Evolutionary conservation across 1,140 invertebrate species (phyloP).

Genomic region (Temnothorax nylanderi): DNA sequence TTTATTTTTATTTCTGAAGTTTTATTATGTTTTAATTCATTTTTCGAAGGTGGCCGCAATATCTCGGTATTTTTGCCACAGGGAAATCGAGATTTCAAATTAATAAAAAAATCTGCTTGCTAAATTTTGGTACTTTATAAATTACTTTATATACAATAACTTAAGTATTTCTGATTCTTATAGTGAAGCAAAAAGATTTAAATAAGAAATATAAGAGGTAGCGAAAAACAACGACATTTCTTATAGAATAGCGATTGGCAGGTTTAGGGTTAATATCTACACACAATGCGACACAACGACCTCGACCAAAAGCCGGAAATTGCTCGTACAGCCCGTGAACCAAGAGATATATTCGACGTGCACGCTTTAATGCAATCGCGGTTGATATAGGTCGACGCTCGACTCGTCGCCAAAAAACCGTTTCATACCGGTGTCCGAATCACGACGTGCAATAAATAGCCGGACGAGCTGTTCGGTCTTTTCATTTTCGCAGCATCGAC

Average conservation of each 20-base stretch:
- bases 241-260: neutral
- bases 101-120: neutral
- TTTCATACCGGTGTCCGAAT: constrained; percentile 18
- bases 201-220: neutral
- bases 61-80: neutral
- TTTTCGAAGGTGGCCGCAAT: neutral
- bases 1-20: neutral
- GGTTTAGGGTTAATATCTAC: constrained; percentile 17
- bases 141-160: neutral
- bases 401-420: neutral
- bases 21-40: neutral
- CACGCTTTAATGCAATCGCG: constrained; percentile 1
- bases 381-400: neutral
- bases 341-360: constrained; percentile 19
- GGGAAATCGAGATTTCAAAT: neutral
- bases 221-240: neutral
- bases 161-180: neutral
- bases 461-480: neutral
- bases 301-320: constrained; percentile 8
- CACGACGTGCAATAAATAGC: constrained; percentile 26
- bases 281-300: neutral
- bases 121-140: neutral
- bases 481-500: constrained; percentile 28
- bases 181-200: neutral
- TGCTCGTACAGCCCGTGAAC: neutral